Percentiles rank a stretch among this genome's conserved stretches.
These are phyloP conservation scores for Rattus norvegicus DNA, from an alignment of 2,113 vertebrate genomes.

Conservation along the genomic window DNA sequence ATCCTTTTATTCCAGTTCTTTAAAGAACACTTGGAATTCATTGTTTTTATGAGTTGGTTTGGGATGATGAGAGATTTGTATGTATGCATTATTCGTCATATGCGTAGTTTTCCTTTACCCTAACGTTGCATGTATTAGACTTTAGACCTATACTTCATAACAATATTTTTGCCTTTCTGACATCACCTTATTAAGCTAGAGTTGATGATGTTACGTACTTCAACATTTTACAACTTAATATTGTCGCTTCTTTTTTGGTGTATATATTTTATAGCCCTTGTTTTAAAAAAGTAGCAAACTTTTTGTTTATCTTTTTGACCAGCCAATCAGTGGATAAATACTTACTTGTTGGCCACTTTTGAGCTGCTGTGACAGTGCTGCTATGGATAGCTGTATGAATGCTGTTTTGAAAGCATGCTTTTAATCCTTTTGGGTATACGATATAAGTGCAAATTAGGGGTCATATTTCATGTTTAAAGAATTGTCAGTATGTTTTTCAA, in stretches of 20 bases:
- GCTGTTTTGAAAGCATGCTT: not conserved
- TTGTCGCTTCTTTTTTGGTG: constrained; percentile 30
- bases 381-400: not conserved
- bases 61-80: not conserved
- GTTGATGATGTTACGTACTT: constrained; percentile 1
- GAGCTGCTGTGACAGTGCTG: not conserved
- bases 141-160: not conserved
- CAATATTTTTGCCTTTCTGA: constrained; percentile 10
- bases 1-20: not conserved
- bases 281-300: not conserved
- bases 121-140: not conserved
- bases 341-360: constrained; percentile 35
- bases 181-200: not conserved
- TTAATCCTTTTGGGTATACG: not conserved
- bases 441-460: not conserved
- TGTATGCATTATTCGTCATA: not conserved
- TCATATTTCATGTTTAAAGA: not conserved
- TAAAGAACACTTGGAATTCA: not conserved
- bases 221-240: constrained; percentile 16
- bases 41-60: constrained; percentile 29
- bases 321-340: not conserved
- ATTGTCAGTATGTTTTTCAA: not conserved
- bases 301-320: not conserved
- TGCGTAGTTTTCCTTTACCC: not conserved
- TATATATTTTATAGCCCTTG: not conserved